Conservation (phyloP, 2,113 vertebrate genomes). For the Halcyon malimbica region DNA sequence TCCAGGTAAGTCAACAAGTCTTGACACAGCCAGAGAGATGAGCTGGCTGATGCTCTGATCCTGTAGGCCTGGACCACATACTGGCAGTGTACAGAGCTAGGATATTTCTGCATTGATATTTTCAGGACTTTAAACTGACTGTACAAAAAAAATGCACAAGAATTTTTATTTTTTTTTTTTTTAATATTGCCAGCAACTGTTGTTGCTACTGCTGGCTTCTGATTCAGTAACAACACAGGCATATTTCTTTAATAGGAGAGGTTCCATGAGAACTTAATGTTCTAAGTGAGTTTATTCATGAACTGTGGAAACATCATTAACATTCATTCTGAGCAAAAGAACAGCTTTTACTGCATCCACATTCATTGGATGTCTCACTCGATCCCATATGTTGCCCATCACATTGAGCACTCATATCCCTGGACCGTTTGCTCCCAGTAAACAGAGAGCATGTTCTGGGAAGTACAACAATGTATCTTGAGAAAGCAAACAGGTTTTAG, state of each 20-base stretch:
- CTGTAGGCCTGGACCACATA: neutral
- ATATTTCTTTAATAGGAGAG: conserved; percentile 1
- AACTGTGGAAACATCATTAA: conserved; percentile 27
- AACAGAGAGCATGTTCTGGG: conserved; percentile 11
- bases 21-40: neutral
- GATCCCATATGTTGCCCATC: conserved; percentile 31
- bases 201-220: neutral
- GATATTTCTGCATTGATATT: neutral
- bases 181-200: neutral
- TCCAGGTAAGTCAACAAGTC: neutral
- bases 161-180: neutral
- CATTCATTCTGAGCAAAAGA: conserved; percentile 52
- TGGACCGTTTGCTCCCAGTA: neutral
- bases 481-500: conserved; percentile 34
- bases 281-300: conserved; percentile 36
- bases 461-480: neutral
- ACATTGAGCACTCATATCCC: neutral
- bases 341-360: conserved; percentile 40
- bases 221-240: neutral
- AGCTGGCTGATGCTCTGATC: neutral
- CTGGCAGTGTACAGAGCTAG: neutral
- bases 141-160: neutral
- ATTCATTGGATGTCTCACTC: conserved; percentile 31
- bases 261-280: neutral
- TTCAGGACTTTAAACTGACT: neutral